A percentile compares a stretch with the other conserved stretches of the same genome.
Evolutionary conservation across 2,113 vertebrate species (phyloP).

Genomic region (Carassius carassius): DNA sequence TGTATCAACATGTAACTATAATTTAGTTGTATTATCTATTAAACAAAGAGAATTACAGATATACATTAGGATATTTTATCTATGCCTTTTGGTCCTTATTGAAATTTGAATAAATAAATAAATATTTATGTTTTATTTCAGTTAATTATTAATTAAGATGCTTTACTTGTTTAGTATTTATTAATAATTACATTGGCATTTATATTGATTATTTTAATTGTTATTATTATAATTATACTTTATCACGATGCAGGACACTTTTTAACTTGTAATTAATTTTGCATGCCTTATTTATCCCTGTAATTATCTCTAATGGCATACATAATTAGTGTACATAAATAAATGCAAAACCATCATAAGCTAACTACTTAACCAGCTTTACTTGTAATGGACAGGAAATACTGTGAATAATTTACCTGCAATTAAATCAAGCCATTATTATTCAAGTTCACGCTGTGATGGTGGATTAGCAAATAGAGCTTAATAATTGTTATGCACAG

Average conservation of each 20-base stretch:
- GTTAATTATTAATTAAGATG: not conserved
- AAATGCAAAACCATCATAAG: slow-evolving; percentile 36
- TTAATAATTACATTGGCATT: not conserved
- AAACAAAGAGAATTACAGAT: not conserved
- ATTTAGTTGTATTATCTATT: not conserved
- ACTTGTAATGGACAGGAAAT: slow-evolving; percentile 47
- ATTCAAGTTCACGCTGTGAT: slow-evolving; percentile 41
- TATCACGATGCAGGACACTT: not conserved
- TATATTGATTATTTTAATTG: not conserved
- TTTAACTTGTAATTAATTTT: not conserved
- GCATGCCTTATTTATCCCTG: not conserved
- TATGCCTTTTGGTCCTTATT: not conserved
- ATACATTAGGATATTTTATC: not conserved
- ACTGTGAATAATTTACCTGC: slow-evolving; percentile 46
- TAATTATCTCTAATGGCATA: slow-evolving; percentile 40
- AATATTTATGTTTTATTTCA: not conserved
- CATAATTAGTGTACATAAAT: slow-evolving; percentile 26
- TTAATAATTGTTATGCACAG: slow-evolving; percentile 48
- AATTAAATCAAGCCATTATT: slow-evolving; percentile 50
- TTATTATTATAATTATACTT: not conserved
- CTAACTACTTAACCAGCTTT: slow-evolving; percentile 27
- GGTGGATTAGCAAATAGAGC: slow-evolving; percentile 38
- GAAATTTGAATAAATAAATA: not conserved
- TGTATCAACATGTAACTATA: no score
- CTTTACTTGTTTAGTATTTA: not conserved